Evolutionary conservation across 2,797 vertebrate species (phyloP).

Genomic region (Chanos chanos): DNA sequence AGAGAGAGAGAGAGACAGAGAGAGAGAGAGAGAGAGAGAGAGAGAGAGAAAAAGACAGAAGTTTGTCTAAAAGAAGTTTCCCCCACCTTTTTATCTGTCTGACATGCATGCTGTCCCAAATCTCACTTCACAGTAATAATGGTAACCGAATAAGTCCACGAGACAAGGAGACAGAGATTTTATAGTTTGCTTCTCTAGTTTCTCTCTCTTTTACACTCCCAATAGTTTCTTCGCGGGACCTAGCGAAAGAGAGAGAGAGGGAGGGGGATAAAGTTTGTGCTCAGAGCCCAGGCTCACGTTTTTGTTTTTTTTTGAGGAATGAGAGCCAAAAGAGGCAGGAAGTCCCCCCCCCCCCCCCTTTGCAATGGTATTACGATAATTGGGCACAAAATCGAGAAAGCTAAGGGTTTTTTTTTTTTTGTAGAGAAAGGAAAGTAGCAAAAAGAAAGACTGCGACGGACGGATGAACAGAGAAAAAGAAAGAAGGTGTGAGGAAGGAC

Average conservation of each 20-base stretch:
- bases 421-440: constrained; percentile 61
- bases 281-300: constrained; percentile 59
- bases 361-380: constrained; percentile 83
- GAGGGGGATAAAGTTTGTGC: constrained; percentile 54
- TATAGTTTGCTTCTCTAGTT: constrained; percentile 55
- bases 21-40: constrained; percentile 29
- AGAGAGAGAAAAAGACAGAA: constrained; percentile 47
- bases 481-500: constrained; percentile 28
- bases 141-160: constrained; percentile 54
- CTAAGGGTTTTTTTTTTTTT: constrained; percentile 76
- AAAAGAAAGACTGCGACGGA: constrained; percentile 19
- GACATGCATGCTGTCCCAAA: constrained; percentile 51
- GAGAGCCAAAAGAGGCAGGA: constrained; percentile 73
- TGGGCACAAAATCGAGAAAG: constrained; percentile 79
- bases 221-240: constrained; percentile 46
- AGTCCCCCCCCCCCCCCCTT: constrained; percentile 51
- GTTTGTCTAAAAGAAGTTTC: constrained; percentile 59
- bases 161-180: constrained; percentile 51
- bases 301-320: constrained; percentile 61
- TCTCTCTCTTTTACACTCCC: constrained; percentile 43
- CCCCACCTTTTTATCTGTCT: constrained; percentile 64
- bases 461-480: background rate
- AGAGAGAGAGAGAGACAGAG: constrained; percentile 20
- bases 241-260: constrained; percentile 2
- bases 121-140: constrained; percentile 47